Conservation (phyloP, 2,888 invertebrate species). For the Nycteola revayana region DNA sequence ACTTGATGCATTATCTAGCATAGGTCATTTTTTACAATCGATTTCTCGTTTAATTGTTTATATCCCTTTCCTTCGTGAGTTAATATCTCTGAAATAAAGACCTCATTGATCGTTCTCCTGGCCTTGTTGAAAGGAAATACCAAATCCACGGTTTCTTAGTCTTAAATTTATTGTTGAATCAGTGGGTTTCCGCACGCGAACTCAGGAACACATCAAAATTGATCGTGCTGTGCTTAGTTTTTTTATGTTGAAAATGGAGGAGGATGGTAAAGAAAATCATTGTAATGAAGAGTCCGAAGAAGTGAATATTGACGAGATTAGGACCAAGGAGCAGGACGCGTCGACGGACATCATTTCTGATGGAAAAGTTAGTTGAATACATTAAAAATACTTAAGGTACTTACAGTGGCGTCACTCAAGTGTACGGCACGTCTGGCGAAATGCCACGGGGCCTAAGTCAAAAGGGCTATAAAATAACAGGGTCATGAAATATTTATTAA, state of each 20-base stretch:
- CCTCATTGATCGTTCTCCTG: conserved; percentile 16
- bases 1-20: too few species aligned
- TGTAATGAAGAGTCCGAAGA: conserved; percentile 22
- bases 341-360: conserved; percentile 51
- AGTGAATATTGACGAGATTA: conserved; percentile 47
- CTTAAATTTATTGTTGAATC: conserved; percentile 22
- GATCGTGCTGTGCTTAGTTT: conserved; percentile 35
- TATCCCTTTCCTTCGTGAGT: too few species aligned
- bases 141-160: conserved; percentile 37
- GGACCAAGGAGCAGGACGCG: conserved; percentile 45
- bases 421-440: too few species aligned
- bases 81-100: conserved; percentile 10
- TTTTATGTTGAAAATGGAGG: conserved; percentile 45
- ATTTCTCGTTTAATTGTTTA: too few species aligned
- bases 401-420: neutral
- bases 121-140: conserved; percentile 61
- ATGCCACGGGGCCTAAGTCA: too few species aligned
- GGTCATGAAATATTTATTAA: too few species aligned
- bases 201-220: conserved; percentile 35
- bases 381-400: neutral
- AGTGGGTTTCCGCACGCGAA: conserved; percentile 44
- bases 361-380: conserved; percentile 34
- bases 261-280: conserved; percentile 34
- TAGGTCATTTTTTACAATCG: too few species aligned
- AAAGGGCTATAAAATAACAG: too few species aligned